These are phyloP conservation scores for Electrophaes corylata DNA, from an alignment of 2,888 invertebrate genomes.

Conservation along the genomic window DNA sequence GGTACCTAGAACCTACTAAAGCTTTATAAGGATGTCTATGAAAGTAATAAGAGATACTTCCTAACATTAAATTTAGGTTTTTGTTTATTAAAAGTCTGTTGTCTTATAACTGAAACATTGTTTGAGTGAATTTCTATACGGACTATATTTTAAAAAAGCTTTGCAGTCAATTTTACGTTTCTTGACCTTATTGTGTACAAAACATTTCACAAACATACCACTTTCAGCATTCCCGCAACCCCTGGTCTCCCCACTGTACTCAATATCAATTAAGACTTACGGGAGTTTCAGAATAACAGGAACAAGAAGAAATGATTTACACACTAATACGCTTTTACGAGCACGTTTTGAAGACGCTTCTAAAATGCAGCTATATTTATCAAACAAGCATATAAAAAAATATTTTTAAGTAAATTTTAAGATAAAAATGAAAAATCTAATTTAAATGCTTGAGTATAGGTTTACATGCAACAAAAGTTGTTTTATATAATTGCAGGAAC, in stretches of 20 bases:
- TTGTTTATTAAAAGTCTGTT: no score
- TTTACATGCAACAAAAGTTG: background rate
- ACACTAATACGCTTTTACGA: background rate
- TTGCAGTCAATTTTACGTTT: no score
- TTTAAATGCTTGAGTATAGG: background rate
- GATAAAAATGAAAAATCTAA: background rate
- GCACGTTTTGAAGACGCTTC: background rate
- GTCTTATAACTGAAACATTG: no score
- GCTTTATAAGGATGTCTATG: no score
- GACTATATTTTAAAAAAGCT: no score
- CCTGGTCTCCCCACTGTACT: background rate
- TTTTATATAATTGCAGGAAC: conserved; percentile 9
- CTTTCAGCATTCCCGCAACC: background rate
- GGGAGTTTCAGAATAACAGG: background rate
- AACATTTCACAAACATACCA: background rate
- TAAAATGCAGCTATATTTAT: background rate
- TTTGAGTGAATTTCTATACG: no score
- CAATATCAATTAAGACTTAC: background rate
- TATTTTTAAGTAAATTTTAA: background rate
- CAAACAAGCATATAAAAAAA: background rate
- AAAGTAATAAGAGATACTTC: no score
- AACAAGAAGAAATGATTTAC: background rate
- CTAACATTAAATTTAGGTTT: no score
- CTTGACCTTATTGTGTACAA: no score
- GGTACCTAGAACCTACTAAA: no score